Conservation (phyloP, 2,888 invertebrate genomes). For the Agriotes lineatus region DNA sequence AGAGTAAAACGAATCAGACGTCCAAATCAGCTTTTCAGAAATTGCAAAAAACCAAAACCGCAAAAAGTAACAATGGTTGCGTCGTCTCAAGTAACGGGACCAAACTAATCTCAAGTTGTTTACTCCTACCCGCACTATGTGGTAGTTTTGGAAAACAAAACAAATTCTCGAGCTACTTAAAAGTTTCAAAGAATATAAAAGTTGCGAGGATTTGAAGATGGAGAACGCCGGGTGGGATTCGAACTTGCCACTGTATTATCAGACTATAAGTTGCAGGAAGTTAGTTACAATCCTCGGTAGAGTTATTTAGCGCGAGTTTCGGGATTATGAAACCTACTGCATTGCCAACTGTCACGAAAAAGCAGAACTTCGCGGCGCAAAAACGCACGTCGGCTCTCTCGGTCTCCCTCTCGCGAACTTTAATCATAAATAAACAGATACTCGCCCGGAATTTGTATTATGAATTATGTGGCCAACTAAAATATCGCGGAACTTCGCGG, state of each 20-base stretch:
- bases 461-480: constrained; percentile 23
- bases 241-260: constrained; percentile 51
- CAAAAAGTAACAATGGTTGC: too few relatives aligned
- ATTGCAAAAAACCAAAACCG: too few relatives aligned
- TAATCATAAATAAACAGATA: constrained; percentile 31
- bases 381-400: constrained; percentile 16
- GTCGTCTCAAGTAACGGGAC: neutral
- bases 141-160: constrained; percentile 33
- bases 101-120: constrained; percentile 25
- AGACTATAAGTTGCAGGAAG: constrained; percentile 52
- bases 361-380: constrained; percentile 28
- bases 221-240: constrained; percentile 46
- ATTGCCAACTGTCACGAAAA: constrained; percentile 49
- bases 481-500: constrained; percentile 11
- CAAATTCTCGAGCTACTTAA: constrained; percentile 43
- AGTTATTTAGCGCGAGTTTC: constrained; percentile 51
- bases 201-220: constrained; percentile 43
- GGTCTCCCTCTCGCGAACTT: constrained; percentile 2
- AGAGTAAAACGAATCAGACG: too few relatives aligned
- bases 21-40: too few relatives aligned
- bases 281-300: constrained; percentile 51
- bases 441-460: constrained; percentile 20
- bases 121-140: constrained; percentile 12
- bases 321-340: constrained; percentile 51
- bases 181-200: constrained; percentile 39